These are phyloP conservation scores for Rhinoraja longicauda DNA, from an alignment of 2,797 vertebrate species.

Conservation along the genomic window DNA sequence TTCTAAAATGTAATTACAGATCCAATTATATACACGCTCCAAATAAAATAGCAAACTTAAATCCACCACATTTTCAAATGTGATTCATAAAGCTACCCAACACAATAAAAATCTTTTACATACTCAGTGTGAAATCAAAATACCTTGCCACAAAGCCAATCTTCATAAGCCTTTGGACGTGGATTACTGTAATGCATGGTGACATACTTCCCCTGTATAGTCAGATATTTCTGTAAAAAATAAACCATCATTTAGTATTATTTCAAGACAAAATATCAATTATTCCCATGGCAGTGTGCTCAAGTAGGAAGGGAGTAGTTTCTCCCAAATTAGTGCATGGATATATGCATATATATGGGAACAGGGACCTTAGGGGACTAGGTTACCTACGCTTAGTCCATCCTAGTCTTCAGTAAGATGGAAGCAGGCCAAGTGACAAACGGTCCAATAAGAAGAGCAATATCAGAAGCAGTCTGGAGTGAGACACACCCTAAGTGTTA, in stretches of 20 bases:
- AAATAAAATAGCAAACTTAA: neutral
- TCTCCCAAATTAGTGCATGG: slow-evolving; percentile 63
- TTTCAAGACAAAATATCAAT: slow-evolving; percentile 57
- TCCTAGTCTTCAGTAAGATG: slow-evolving; percentile 68
- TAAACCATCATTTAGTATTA: slow-evolving; percentile 67
- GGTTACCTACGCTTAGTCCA: slow-evolving; percentile 75
- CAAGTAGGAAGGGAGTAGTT: slow-evolving; percentile 72
- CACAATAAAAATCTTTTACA: neutral
- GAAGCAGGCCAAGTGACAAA: slow-evolving; percentile 54
- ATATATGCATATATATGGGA: slow-evolving; percentile 52
- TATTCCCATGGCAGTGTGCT: slow-evolving; percentile 88
- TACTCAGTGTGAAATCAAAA: slow-evolving; percentile 35
- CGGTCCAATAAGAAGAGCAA: slow-evolving; percentile 1
- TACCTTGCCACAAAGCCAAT: slow-evolving; percentile 99
- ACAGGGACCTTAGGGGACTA: slow-evolving; percentile 56
- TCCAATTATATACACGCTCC: fast-evolving
- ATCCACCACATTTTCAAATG: neutral
- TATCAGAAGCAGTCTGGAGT: slow-evolving; percentile 10
- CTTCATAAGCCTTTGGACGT: slow-evolving; percentile 88
- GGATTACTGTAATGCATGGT: slow-evolving; percentile 98
- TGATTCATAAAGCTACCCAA: fast-evolving
- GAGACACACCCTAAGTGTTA: neutral
- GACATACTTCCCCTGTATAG: slow-evolving; percentile 90
- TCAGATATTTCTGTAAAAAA: slow-evolving; percentile 93
- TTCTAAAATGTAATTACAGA: slow-evolving; percentile 41